Conservation (phyloP, 2,888 invertebrate genomes). For the Schizotus pectinicornis region DNA sequence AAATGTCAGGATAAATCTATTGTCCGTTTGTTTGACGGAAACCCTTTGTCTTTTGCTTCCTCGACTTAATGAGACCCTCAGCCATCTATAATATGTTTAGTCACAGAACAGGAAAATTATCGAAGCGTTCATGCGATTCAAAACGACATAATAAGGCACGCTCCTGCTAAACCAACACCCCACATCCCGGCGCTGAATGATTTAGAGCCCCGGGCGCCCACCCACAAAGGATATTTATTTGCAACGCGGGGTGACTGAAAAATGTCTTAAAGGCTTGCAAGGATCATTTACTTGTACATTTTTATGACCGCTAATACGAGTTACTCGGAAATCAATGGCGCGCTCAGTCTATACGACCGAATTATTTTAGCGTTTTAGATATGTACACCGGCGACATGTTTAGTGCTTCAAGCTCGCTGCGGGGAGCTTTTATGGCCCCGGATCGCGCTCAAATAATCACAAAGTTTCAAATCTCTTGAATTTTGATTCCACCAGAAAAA, state of each 20-base stretch:
- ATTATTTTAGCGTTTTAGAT: conserved; percentile 22
- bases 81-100: conserved; percentile 28
- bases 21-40: conserved; percentile 30
- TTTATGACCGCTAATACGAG: conserved; percentile 27
- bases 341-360: conserved; percentile 29
- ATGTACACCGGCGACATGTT: conserved; percentile 13
- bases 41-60: conserved; percentile 29
- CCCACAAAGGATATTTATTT: background rate
- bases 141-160: conserved; percentile 40
- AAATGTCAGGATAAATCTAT: conserved; percentile 29
- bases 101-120: conserved; percentile 41
- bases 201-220: conserved; percentile 17
- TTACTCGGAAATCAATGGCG: conserved; percentile 26
- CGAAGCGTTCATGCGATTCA: conserved; percentile 39
- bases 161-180: conserved; percentile 35
- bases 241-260: conserved; percentile 10
- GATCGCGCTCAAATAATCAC: background rate
- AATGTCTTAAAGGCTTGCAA: conserved; percentile 16
- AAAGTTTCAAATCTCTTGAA: background rate
- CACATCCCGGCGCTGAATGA: conserved; percentile 19
- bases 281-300: conserved; percentile 29
- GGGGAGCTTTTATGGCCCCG: background rate
- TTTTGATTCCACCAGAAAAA: background rate
- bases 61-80: conserved; percentile 28
- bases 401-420: conserved; percentile 5